Conservation (phyloP, 2,797 vertebrate genomes). For the Nothura maculosa region DNA sequence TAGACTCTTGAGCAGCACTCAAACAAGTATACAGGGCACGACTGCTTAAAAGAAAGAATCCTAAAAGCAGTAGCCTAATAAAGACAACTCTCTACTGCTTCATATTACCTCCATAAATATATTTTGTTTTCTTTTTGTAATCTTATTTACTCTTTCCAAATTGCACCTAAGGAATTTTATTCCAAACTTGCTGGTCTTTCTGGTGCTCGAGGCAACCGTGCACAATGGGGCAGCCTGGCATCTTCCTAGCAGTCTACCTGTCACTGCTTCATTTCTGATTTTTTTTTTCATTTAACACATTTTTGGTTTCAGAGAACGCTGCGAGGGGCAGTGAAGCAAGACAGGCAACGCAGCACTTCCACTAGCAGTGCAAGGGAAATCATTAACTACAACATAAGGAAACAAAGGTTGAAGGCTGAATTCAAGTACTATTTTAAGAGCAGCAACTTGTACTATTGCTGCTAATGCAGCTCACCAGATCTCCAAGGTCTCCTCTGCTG, state of each 20-base stretch:
- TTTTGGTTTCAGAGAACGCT: neutral
- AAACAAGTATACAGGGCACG: neutral
- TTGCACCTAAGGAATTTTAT: neutral
- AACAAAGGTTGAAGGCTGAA: conserved; percentile 29
- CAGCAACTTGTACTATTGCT: conserved; percentile 3
- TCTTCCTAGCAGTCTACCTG: neutral
- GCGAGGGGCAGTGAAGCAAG: neutral
- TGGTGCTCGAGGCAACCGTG: neutral
- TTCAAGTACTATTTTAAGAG: conserved; percentile 16
- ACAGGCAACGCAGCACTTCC: neutral
- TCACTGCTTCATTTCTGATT: neutral
- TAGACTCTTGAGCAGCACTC: fast-evolving
- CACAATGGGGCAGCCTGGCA: neutral
- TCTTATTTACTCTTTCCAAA: neutral
- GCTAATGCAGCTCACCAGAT: neutral
- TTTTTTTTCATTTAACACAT: neutral
- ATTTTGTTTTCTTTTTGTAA: neutral
- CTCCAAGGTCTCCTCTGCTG: neutral
- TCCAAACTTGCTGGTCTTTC: neutral
- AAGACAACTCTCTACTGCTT: neutral
- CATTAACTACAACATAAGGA: conserved; percentile 51
- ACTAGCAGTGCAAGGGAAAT: conserved; percentile 22
- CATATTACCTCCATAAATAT: neutral
- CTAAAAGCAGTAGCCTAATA: neutral
- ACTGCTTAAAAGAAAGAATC: fast-evolving